Evolutionary conservation across 2,888 invertebrate genomes (phyloP).

Genomic region (Acronicta psi): DNA sequence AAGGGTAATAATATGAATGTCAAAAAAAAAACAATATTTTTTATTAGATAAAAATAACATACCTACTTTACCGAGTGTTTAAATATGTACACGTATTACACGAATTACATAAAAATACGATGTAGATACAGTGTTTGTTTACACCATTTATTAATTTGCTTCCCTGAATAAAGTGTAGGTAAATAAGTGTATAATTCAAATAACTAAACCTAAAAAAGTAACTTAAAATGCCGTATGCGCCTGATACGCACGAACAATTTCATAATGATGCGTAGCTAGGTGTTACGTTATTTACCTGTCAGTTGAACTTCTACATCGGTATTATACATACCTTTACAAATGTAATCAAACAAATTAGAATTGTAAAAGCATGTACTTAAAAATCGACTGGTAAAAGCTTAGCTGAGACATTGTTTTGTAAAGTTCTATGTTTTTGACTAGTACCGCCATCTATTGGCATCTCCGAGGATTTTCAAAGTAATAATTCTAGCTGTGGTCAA

Average conservation of each 20-base stretch:
- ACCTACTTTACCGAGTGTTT: too few relatives aligned
- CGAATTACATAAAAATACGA: too few relatives aligned
- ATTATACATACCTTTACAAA: slow-evolving; percentile 16
- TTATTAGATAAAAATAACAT: too few relatives aligned
- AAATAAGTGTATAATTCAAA: slow-evolving; percentile 3
- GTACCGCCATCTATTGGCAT: slow-evolving; percentile 37
- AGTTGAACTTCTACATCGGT: slow-evolving; percentile 27
- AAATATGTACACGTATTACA: too few relatives aligned
- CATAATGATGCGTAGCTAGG: slow-evolving; percentile 23
- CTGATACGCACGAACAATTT: slow-evolving; percentile 28
- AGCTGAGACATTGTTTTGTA: slow-evolving; percentile 19
- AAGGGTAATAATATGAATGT: background rate
- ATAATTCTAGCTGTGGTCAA: too few relatives aligned
- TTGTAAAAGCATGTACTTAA: slow-evolving; percentile 8
- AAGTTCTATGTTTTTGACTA: too few relatives aligned
- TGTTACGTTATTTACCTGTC: slow-evolving; percentile 39
- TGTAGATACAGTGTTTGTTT: too few relatives aligned
- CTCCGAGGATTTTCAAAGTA: too few relatives aligned
- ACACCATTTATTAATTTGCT: too few relatives aligned
- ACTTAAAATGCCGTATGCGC: slow-evolving; percentile 23
- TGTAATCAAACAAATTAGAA: too few relatives aligned
- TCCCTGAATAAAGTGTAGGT: too few relatives aligned
- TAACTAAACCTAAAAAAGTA: slow-evolving; percentile 8
- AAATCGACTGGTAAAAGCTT: slow-evolving; percentile 1
- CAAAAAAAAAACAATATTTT: too few relatives aligned